phyloP scores from a whole-genome alignment of 2,797 vertebrate species.

The Mareca penelope region DNA sequence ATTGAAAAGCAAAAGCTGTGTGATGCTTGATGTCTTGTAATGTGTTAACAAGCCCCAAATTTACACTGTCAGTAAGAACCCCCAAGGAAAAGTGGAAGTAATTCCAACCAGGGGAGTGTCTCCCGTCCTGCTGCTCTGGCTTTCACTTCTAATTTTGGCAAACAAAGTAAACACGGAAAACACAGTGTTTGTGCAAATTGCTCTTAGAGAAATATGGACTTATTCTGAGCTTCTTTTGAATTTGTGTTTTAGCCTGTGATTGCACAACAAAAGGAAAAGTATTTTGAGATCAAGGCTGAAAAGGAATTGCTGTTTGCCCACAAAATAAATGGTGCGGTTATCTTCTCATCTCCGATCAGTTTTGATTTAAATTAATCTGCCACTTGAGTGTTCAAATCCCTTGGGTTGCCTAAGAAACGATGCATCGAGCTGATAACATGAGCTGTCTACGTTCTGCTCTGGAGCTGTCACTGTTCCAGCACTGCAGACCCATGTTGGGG shows the following conservation, averaged over 20 bases:
- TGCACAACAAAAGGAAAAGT: background rate
- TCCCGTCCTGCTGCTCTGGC: conserved; percentile 62
- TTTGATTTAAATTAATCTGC: background rate
- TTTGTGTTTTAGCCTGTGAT: background rate
- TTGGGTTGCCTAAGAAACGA: background rate
- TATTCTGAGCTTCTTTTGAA: background rate
- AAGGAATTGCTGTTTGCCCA: background rate
- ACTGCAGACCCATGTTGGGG: accelerated
- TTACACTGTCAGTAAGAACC: conserved; percentile 50
- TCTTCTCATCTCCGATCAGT: background rate
- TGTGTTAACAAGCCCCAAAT: conserved; percentile 32
- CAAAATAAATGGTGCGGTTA: background rate
- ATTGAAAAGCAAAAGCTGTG: conserved; percentile 32
- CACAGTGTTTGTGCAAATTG: conserved; percentile 29
- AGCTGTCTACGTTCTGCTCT: background rate
- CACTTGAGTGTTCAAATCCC: background rate
- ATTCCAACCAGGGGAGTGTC: conserved; percentile 52
- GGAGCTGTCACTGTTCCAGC: background rate
- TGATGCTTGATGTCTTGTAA: conserved; percentile 15
- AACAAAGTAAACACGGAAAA: conserved; percentile 53
- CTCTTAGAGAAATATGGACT: background rate
- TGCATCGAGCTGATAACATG: accelerated
- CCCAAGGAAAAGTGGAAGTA: conserved; percentile 50
- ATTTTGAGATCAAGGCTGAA: background rate
- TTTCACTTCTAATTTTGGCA: conserved; percentile 68